Evolutionary conservation across 2,113 vertebrate species (phyloP).

Genomic region (Haplotaxodon microlepis): DNA sequence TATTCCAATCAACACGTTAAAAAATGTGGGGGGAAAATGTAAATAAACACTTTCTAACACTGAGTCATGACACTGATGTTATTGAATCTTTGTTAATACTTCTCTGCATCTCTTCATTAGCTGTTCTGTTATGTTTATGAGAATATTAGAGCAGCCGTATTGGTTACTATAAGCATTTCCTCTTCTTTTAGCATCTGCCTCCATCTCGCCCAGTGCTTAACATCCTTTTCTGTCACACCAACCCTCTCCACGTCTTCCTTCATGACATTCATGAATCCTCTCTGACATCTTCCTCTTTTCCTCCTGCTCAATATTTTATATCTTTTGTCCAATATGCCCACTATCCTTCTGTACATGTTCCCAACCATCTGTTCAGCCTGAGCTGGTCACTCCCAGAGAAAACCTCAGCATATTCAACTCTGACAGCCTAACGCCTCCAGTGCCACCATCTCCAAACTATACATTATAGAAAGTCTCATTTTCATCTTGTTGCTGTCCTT

Average conservation of each 20-base stretch:
- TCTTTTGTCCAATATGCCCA: not conserved
- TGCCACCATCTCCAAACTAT: not conserved
- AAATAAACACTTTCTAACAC: not conserved
- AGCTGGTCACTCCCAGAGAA: not conserved
- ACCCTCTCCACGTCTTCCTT: not conserved
- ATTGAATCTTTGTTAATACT: not conserved
- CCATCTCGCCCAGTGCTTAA: not conserved
- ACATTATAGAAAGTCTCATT: not conserved
- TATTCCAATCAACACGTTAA: not conserved
- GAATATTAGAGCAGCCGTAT: not conserved
- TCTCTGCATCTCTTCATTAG: not conserved
- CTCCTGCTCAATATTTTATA: not conserved
- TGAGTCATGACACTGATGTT: not conserved
- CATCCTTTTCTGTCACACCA: not conserved
- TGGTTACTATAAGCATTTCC: not conserved
- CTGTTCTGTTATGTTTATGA: not conserved
- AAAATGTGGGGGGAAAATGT: fast-evolving
- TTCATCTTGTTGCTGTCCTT: not conserved
- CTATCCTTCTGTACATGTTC: not conserved
- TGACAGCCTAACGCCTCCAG: not conserved
- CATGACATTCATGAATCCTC: not conserved
- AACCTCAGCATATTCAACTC: not conserved
- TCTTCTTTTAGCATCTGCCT: not conserved
- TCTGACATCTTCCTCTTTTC: not conserved
- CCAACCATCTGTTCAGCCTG: not conserved